These are phyloP conservation scores for Mesoligia furuncula DNA, from an alignment of 2,888 invertebrate species.

Conservation along the genomic window DNA sequence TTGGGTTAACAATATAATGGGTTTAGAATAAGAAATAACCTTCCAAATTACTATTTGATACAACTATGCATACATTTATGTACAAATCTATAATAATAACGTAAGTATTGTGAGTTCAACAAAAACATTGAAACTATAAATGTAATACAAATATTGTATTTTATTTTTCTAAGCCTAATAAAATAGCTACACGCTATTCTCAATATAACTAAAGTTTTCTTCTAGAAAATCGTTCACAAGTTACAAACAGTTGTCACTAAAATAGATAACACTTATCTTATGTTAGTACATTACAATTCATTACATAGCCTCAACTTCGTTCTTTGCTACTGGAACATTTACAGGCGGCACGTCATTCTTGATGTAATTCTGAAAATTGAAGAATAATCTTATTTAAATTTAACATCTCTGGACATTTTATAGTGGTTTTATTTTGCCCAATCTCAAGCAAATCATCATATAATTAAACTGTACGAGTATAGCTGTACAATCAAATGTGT, in stretches of 20 bases:
- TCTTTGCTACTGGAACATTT: constrained; percentile 74
- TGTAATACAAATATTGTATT: constrained; percentile 46
- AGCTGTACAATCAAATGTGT: not conserved
- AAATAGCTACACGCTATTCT: constrained; percentile 27
- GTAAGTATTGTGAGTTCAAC: constrained; percentile 39
- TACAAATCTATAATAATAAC: constrained; percentile 42
- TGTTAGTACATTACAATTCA: constrained; percentile 63
- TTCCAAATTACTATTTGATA: constrained; percentile 44
- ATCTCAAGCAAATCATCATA: not conserved
- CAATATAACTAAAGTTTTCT: constrained; percentile 14
- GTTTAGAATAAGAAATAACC: constrained; percentile 24
- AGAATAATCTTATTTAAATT: not conserved
- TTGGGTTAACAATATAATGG: constrained; percentile 17
- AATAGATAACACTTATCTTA: constrained; percentile 37
- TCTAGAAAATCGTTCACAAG: constrained; percentile 28
- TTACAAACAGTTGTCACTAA: constrained; percentile 35
- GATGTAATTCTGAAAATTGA: constrained; percentile 79
- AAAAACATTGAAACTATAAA: constrained; percentile 38
- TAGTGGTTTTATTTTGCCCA: not conserved
- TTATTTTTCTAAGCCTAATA: constrained; percentile 29
- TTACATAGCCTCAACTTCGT: constrained; percentile 82
- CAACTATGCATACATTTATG: constrained; percentile 37
- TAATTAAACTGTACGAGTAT: not conserved
- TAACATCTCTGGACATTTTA: not conserved
- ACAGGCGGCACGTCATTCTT: constrained; percentile 75